A percentile compares a stretch with the other conserved stretches of the same genome.
Evolutionary conservation across 2,888 invertebrate genomes (phyloP).

Genomic region (Hoplodrina blanda): DNA sequence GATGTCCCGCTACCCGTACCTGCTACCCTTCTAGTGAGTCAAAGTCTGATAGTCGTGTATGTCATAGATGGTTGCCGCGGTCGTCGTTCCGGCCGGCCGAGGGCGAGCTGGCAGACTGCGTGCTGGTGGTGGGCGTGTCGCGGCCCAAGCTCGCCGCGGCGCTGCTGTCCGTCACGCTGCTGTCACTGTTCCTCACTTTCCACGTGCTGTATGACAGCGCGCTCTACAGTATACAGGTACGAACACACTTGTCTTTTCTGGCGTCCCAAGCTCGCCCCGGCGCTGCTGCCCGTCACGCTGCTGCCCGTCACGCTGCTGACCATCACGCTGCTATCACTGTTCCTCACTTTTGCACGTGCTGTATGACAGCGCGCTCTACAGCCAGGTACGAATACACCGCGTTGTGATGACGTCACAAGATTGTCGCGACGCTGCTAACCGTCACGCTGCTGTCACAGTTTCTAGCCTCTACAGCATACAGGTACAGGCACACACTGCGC

Average conservation of each 20-base stretch:
- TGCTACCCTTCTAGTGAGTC: background rate
- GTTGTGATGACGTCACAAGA: background rate
- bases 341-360: conserved; percentile 95
- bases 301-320: too few species aligned
- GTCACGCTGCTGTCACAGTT: conserved; percentile 95
- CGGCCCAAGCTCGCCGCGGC: conserved; percentile 96
- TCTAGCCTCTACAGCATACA: conserved; percentile 95
- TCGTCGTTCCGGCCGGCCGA: conserved; percentile 95
- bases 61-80: conserved; percentile 95
- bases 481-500: conserved; percentile 68
- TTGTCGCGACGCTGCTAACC: conserved; percentile 91
- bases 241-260: background rate
- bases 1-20: too few species aligned
- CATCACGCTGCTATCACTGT: conserved; percentile 94
- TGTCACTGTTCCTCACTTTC: conserved; percentile 96
- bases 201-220: conserved; percentile 96
- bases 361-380: conserved; percentile 96
- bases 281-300: conserved; percentile 94
- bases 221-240: conserved; percentile 94
- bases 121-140: conserved; percentile 95
- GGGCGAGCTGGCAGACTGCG: conserved; percentile 96
- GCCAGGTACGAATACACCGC: conserved; percentile 79
- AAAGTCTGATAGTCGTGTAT: conserved; percentile 61
- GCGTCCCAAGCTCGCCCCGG: conserved; percentile 59
- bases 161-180: conserved; percentile 94